Evolutionary conservation across 2,888 invertebrate genomes (phyloP).

Genomic region (Hylaea fasciaria): DNA sequence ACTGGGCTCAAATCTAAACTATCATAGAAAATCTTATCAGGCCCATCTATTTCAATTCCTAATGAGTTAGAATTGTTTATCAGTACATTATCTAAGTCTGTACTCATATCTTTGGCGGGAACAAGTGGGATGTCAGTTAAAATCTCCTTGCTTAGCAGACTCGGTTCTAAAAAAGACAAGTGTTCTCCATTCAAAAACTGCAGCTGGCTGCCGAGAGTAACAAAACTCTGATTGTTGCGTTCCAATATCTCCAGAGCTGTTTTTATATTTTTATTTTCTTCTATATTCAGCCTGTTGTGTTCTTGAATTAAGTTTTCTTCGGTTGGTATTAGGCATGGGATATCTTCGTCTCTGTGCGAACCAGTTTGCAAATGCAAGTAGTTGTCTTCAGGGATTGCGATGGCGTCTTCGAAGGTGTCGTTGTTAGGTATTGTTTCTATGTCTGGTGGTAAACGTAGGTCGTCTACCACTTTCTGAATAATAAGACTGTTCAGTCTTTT

Average conservation of each 20-base stretch:
- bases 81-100: conserved; percentile 25
- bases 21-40: conserved; percentile 24
- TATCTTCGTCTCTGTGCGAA: neutral
- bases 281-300: neutral
- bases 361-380: neutral
- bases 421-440: neutral
- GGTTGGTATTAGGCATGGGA: neutral
- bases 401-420: neutral
- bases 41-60: conserved; percentile 25
- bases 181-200: conserved; percentile 28
- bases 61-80: conserved; percentile 18
- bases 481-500: conserved; percentile 13
- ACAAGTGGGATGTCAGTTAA: conserved; percentile 24
- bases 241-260: conserved; percentile 45
- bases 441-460: conserved; percentile 24
- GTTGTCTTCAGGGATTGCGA: neutral
- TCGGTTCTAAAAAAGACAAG: conserved; percentile 38
- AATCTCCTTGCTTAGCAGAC: conserved; percentile 26
- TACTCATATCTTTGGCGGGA: conserved; percentile 22
- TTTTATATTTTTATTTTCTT: conserved; percentile 37
- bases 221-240: conserved; percentile 35
- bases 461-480: conserved; percentile 16
- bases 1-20: conserved; percentile 26
- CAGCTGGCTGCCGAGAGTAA: conserved; percentile 20
- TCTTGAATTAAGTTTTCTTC: conserved; percentile 2